These are phyloP conservation scores for Isaurus tuberculatus DNA, from an alignment of 92 coral and sea anemone species.

Conservation along the genomic window DNA sequence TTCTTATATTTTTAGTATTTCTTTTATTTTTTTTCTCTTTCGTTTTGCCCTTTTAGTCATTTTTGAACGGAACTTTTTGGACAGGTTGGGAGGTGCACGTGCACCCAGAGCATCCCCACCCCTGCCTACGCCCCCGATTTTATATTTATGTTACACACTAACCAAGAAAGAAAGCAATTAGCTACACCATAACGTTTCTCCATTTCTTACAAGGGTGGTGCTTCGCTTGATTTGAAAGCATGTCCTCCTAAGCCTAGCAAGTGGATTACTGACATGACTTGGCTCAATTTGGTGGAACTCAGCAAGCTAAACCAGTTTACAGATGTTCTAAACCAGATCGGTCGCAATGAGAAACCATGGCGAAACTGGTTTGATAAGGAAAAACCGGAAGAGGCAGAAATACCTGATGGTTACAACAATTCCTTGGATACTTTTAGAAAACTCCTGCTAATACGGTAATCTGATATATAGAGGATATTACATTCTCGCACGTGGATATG, in stretches of 20 bases:
- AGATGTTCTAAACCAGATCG: constrained; percentile 93
- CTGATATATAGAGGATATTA: too few species aligned
- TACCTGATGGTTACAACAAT: constrained; percentile 97
- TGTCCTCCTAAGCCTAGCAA: constrained; percentile 91
- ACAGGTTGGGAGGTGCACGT: too few species aligned
- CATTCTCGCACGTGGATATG: too few species aligned
- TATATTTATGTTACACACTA: background rate
- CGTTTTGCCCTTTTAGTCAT: too few species aligned
- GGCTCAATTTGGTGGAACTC: constrained; percentile 93
- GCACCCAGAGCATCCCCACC: too few species aligned
- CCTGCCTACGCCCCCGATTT: too few species aligned
- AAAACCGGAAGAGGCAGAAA: constrained; percentile 94
- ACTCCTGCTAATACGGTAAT: constrained; percentile 90
- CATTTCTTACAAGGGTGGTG: constrained; percentile 77
- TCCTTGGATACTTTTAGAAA: constrained; percentile 95
- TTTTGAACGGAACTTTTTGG: too few species aligned
- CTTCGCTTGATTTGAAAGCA: constrained; percentile 92
- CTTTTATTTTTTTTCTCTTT: too few species aligned
- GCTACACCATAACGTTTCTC: background rate
- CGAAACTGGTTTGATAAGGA: constrained; percentile 98
- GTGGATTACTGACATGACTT: constrained; percentile 97
- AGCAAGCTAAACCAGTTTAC: constrained; percentile 94
- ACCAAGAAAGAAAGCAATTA: background rate
- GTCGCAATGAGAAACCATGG: constrained; percentile 99
- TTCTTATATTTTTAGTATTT: too few species aligned